phyloP scores from a whole-genome alignment of 2,797 vertebrate species.

The Epinephelus coioides region DNA sequence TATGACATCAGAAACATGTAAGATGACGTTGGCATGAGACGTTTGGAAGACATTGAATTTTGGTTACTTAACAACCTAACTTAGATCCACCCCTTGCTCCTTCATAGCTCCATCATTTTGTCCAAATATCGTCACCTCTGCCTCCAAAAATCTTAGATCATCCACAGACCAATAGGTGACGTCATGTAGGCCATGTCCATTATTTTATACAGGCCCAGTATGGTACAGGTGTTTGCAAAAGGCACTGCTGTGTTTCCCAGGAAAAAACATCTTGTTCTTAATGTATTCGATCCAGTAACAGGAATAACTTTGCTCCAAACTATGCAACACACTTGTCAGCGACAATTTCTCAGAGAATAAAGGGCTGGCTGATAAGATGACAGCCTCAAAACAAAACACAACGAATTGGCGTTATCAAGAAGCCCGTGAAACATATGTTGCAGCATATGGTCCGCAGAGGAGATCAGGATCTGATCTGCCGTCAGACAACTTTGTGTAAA shows the following conservation, averaged over 20 bases:
- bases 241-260: neutral
- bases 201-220: too few relatives aligned
- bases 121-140: too few relatives aligned
- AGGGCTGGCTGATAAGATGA: conserved; percentile 3
- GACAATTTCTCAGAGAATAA: conserved; percentile 17
- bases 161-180: too few relatives aligned
- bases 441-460: conserved; percentile 50
- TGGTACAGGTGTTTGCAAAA: neutral
- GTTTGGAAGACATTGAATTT: too few relatives aligned
- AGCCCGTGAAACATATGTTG: conserved; percentile 52
- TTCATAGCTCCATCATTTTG: too few relatives aligned
- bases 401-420: conserved; percentile 8
- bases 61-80: too few relatives aligned
- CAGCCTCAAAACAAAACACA: conserved; percentile 26
- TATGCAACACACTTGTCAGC: conserved; percentile 3
- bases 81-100: too few relatives aligned
- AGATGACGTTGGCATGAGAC: too few relatives aligned
- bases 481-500: conserved; percentile 34
- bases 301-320: conserved; percentile 1
- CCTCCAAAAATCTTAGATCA: too few relatives aligned
- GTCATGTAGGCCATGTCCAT: too few relatives aligned
- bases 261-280: neutral
- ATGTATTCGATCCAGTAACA: neutral
- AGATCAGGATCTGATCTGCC: conserved; percentile 43
- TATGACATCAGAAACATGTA: too few relatives aligned